phyloP scores from a whole-genome alignment of 2,797 vertebrate genomes.

The Uromys caudimaculatus region DNA sequence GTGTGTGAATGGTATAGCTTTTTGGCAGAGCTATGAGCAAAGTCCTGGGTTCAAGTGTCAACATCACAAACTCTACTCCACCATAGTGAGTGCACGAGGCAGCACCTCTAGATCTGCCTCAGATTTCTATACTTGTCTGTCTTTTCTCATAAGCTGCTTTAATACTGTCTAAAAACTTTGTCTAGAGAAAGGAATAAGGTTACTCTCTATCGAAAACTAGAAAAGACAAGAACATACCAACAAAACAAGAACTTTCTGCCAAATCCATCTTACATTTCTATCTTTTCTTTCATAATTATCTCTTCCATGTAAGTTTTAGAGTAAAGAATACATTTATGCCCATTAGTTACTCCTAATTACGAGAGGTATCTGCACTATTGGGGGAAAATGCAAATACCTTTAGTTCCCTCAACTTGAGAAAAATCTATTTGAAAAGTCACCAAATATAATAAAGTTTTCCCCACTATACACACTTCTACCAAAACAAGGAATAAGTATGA shows the following conservation, averaged over 20 bases:
- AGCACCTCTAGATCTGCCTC: neutral
- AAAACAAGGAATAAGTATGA: slow-evolving; percentile 32
- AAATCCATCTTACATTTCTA: neutral
- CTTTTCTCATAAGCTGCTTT: slow-evolving; percentile 22
- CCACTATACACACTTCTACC: neutral
- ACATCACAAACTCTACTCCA: slow-evolving; percentile 4
- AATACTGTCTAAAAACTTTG: neutral
- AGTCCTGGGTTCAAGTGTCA: neutral
- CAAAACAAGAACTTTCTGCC: neutral
- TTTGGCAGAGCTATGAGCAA: neutral
- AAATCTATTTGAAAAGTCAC: slow-evolving; percentile 10
- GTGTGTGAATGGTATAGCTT: neutral
- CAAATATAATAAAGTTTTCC: slow-evolving; percentile 23
- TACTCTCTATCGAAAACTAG: neutral
- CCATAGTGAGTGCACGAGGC: neutral
- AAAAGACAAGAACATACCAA: neutral
- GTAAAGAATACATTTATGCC: neutral
- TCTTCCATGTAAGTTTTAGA: neutral
- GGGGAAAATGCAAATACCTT: slow-evolving; percentile 27
- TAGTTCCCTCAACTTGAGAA: neutral
- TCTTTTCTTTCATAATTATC: slow-evolving; percentile 3
- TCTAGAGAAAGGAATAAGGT: slow-evolving; percentile 3
- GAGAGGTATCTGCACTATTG: neutral
- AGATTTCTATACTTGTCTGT: neutral
- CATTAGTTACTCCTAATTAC: slow-evolving; percentile 37